These are phyloP conservation scores for Heliocidaris erythrogramma DNA, from an alignment of 35 echinoderm and acorn worm genomes.

Conservation along the genomic window DNA sequence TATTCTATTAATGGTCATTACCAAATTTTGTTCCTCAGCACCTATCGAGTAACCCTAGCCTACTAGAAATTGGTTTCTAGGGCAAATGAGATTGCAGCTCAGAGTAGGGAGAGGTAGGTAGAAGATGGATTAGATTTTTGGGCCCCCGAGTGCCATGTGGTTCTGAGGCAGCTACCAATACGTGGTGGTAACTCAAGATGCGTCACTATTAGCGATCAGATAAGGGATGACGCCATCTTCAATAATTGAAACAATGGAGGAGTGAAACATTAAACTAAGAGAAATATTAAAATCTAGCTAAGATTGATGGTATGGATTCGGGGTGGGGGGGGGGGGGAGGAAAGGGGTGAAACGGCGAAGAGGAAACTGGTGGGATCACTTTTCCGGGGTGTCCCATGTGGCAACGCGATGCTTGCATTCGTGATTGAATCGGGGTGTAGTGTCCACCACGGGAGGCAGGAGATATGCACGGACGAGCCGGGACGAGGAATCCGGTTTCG, in stretches of 20 bases:
- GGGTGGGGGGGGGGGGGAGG: not conserved
- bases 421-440: conserved; percentile 20
- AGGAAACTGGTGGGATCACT: not conserved
- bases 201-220: conserved; percentile 30
- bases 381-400: not conserved
- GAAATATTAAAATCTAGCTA: not conserved
- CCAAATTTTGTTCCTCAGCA: not conserved
- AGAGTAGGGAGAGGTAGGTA: conserved; percentile 6
- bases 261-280: conserved; percentile 23
- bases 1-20: conserved; percentile 34
- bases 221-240: conserved; percentile 26
- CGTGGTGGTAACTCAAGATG: conserved; percentile 38
- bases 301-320: not conserved
- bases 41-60: not conserved
- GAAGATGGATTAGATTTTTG: not conserved
- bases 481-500: not conserved
- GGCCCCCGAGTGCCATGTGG: conserved; percentile 2
- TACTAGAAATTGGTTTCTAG: conserved; percentile 14
- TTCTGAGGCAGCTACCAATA: conserved; percentile 16
- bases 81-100: conserved; percentile 11
- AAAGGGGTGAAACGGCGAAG: not conserved
- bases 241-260: not conserved
- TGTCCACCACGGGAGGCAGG: not conserved
- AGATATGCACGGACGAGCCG: not conserved
- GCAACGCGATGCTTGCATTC: not conserved